Base-by-base conservation (phyloP, 2,888 invertebrate species). In the Leptodirus hochenwartii region DNA sequence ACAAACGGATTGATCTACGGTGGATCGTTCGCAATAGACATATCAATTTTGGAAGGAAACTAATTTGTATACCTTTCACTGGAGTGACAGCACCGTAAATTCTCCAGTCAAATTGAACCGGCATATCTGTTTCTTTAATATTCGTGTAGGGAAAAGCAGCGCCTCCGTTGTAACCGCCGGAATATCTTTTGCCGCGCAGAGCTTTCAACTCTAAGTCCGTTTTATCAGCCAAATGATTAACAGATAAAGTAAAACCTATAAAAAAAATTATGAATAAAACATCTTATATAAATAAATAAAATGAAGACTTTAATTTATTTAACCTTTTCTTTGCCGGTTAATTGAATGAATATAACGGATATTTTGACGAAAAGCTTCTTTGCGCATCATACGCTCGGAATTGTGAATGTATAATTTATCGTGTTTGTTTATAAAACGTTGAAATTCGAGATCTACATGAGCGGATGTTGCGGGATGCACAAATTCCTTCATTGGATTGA, bases 401-500 rank as follows among this genome's bases (percentile, higher is more conserved):
- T 66, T 59, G 28, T 61, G 59, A 0, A 42, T 43, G 50, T 93
- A 93, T 3, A 59, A 43, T 43, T 71, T 76, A 16, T 61, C 59
- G 48, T 93, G 88, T 37, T 68, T 70, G 1, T 49, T 59, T 46
- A 73, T 72, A 50, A 88, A 93, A 28, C 69, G 47, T 3, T 65
- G 54, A 51, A 93, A 95, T 47, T 78, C 77, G 24, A 63, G 57
- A 14, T 78, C 66, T 0, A 88, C 62, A 44, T 88, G 87, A 0
- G 54, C 54, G 12, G 75, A 73, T 17, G 64, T 60, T 17, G 64
- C 63, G 1, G 73, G 71, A 43, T 79, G 70, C 9, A 93, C 60
- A 45, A 81, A 93, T 59, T 95, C 93, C 39, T 67, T 69, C 78
- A 93, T 90, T 1, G 93, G 93, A 58, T 93, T 93, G 56, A 88